Base-by-base conservation (phyloP, 1,140 invertebrate species). In the Nixonia krombeini region DNA sequence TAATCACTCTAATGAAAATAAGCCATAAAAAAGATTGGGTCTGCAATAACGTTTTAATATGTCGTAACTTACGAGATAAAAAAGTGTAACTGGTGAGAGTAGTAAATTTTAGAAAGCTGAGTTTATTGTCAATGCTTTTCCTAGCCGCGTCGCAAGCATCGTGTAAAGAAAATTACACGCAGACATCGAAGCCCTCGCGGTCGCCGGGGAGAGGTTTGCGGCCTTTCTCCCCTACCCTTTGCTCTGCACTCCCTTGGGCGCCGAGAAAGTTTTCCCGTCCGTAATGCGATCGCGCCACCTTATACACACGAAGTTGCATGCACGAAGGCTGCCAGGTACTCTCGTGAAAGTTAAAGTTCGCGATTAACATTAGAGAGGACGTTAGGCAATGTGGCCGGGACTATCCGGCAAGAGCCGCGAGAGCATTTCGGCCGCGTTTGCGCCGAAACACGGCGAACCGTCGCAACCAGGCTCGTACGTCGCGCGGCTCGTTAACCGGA, bases 361-460 rank as follows among this genome's bases (percentile, higher is more conserved):
- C 51, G 59, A 69, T 69, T 65, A 65, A 51, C 65, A 49, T 71
- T 63, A 52, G 40, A 35, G 58, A 42, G 26, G 50, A 38, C 18
- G 42, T 62, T 52, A 52, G 42, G 52, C 28, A 40, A 52, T 17
- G 28, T 1, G 23, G 4, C 44, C 45, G 41, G n/a, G n/a, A 33
- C 16, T 29, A 35, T 44, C 37, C 29, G 37, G 50, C 21, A 33
- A 46, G 31, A 52, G n/a, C 15, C 35, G 38, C 13, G 25, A 17
- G 28, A 28, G 35, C 18, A 55, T 62, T 53, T 44, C 51, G 8
- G 15, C 26, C 12, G 17, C 35, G 33, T 15, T 29, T 1, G 37
- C 26, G 25, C 26, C 17, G 47, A 52, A 52, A 9, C 8, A 12
- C 10, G 8, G 49, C 49, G 38, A 21, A 13, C 8, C 23, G 17